A percentile compares a stretch with the other conserved stretches of the same genome.
Evolutionary conservation across 2,888 invertebrate species (phyloP).

Genomic region (Protophormia terraenovae): DNA sequence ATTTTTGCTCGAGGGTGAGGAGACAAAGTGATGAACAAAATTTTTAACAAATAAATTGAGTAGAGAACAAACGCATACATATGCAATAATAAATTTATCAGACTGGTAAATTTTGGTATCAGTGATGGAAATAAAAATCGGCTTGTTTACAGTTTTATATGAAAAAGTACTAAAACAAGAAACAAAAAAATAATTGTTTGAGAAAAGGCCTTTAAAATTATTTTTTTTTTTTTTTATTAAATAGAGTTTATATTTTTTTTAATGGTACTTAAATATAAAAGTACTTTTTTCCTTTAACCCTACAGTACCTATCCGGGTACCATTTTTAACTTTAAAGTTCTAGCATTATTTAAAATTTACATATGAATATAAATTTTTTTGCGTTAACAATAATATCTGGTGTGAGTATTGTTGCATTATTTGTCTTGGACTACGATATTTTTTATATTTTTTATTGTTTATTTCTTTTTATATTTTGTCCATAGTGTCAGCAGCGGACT

Average conservation of each 20-base stretch:
- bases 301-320: neutral
- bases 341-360: neutral
- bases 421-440: neutral
- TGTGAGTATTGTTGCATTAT: neutral
- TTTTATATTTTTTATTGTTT: neutral
- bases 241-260: neutral
- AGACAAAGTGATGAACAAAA: neutral
- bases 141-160: too few species aligned
- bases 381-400: neutral
- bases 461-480: neutral
- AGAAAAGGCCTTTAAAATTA: too few species aligned
- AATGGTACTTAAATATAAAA: neutral
- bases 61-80: neutral
- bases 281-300: neutral
- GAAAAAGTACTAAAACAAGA: too few species aligned
- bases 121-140: too few species aligned
- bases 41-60: neutral
- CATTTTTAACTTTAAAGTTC: too few species aligned
- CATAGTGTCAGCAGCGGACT: slow-evolving; percentile 17
- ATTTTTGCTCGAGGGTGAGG: neutral
- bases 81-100: neutral
- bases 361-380: neutral
- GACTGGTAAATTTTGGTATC: neutral
- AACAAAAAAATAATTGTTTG: too few species aligned
- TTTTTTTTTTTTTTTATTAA: too few species aligned